Conservation (phyloP, 2,888 invertebrate species). For the Onchidella celtica region DNA sequence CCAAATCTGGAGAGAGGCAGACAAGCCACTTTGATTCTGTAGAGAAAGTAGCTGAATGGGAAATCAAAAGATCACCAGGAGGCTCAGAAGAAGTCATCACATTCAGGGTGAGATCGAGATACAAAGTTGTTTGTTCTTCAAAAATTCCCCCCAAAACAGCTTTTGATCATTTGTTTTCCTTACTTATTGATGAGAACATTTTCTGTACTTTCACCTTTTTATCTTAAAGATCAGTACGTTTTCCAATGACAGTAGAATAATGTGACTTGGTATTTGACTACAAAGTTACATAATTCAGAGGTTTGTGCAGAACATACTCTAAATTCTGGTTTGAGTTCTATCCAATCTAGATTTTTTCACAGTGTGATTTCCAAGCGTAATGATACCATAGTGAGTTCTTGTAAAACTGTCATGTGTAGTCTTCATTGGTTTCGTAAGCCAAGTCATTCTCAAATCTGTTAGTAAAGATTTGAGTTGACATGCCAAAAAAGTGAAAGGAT, state of each 20-base stretch:
- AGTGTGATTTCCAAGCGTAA: too few relatives aligned
- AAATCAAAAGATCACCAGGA: conserved; percentile 34
- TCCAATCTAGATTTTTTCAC: too few relatives aligned
- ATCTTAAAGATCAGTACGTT: not conserved
- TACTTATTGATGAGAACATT: not conserved
- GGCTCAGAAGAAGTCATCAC: conserved; percentile 32
- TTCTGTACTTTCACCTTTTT: not conserved
- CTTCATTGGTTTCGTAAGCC: too few relatives aligned
- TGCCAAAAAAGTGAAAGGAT: too few relatives aligned
- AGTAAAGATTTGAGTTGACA: too few relatives aligned
- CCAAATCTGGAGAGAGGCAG: conserved; percentile 20
- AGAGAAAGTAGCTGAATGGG: conserved; percentile 38
- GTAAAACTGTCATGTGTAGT: too few relatives aligned
- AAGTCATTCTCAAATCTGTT: too few relatives aligned
- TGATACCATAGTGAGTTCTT: too few relatives aligned
- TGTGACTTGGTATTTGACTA: not conserved
- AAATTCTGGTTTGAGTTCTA: too few relatives aligned
- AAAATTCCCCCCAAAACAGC: too few relatives aligned
- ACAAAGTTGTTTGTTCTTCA: too few relatives aligned
- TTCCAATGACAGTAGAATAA: not conserved
- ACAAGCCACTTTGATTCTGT: conserved; percentile 23
- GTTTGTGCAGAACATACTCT: not conserved
- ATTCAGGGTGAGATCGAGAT: conserved; percentile 38
- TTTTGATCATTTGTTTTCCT: not conserved
- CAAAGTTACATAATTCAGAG: not conserved